Conservation (phyloP, 2,888 invertebrate species). For the Malachius bipustulatus region DNA sequence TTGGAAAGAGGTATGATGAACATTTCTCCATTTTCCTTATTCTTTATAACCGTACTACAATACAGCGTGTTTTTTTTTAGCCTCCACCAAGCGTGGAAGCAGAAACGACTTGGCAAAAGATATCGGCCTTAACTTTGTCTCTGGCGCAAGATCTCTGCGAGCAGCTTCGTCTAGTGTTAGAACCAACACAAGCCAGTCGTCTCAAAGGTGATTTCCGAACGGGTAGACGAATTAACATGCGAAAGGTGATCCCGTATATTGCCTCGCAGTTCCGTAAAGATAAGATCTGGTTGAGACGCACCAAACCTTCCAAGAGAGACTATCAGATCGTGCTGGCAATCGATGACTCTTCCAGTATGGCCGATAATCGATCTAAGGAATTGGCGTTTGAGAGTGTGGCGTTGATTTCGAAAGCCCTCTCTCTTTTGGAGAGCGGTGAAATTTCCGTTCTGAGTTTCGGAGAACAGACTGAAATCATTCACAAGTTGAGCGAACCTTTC, state of each 20-base stretch:
- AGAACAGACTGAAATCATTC: constrained; percentile 72
- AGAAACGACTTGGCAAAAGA: constrained; percentile 47
- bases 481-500: constrained; percentile 76
- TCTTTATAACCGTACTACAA: constrained; percentile 10
- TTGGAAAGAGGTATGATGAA: constrained; percentile 38
- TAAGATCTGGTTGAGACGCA: constrained; percentile 95
- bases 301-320: constrained; percentile 88
- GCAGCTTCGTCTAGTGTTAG: constrained; percentile 82
- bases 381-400: constrained; percentile 92
- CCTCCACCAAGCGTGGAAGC: constrained; percentile 38
- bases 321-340: constrained; percentile 94
- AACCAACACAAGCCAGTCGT: constrained; percentile 87
- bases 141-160: constrained; percentile 84
- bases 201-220: constrained; percentile 93
- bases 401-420: constrained; percentile 78
- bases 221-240: constrained; percentile 95
- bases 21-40: constrained; percentile 4
- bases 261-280: constrained; percentile 98
- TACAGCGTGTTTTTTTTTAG: constrained; percentile 16
- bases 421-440: constrained; percentile 87
- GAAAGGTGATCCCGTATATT: constrained; percentile 95
- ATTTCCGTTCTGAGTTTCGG: constrained; percentile 88
- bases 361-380: constrained; percentile 79
- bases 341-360: constrained; percentile 89
- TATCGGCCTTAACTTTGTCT: constrained; percentile 46